Percentiles rank a stretch among this genome's conserved stretches.
Evolutionary conservation across 2,888 invertebrate genomes (phyloP).

Genomic region (Aelia acuminata): DNA sequence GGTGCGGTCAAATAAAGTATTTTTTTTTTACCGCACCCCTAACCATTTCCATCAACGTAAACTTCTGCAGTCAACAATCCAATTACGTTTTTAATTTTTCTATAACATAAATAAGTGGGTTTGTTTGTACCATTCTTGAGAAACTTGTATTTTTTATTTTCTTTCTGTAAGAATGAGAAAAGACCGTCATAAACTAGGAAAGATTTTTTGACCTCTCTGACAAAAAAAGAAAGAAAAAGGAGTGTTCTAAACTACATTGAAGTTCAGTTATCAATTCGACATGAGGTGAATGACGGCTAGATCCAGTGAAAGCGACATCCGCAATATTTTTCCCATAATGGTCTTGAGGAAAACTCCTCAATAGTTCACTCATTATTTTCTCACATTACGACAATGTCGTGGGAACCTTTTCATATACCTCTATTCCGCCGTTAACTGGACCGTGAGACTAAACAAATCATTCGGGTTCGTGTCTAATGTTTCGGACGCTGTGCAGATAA

Average conservation of each 20-base stretch:
- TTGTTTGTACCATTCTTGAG: too few species aligned
- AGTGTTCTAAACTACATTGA: background rate
- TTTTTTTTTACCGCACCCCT: too few species aligned
- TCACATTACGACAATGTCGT: slow-evolving; percentile 44
- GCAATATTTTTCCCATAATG: slow-evolving; percentile 44
- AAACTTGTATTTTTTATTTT: too few species aligned
- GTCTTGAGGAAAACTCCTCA: slow-evolving; percentile 8
- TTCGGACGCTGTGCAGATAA: background rate
- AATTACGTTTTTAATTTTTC: too few species aligned
- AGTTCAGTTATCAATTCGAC: slow-evolving; percentile 34
- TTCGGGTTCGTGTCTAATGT: background rate
- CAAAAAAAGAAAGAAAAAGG: background rate
- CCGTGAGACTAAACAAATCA: slow-evolving; percentile 7
- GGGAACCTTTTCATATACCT: slow-evolving; percentile 35
- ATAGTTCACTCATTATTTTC: slow-evolving; percentile 22
- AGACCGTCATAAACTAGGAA: background rate
- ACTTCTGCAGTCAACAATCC: too few species aligned
- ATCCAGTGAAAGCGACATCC: slow-evolving; percentile 31
- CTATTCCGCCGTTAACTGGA: slow-evolving; percentile 30
- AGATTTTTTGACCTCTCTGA: background rate
- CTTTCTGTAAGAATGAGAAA: background rate
- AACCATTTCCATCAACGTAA: too few species aligned
- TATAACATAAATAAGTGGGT: too few species aligned
- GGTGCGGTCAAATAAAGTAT: too few species aligned
- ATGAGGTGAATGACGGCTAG: slow-evolving; percentile 8